Base-by-base conservation (phyloP, 2,888 invertebrate species). In the Polydrusus tereticollis region DNA sequence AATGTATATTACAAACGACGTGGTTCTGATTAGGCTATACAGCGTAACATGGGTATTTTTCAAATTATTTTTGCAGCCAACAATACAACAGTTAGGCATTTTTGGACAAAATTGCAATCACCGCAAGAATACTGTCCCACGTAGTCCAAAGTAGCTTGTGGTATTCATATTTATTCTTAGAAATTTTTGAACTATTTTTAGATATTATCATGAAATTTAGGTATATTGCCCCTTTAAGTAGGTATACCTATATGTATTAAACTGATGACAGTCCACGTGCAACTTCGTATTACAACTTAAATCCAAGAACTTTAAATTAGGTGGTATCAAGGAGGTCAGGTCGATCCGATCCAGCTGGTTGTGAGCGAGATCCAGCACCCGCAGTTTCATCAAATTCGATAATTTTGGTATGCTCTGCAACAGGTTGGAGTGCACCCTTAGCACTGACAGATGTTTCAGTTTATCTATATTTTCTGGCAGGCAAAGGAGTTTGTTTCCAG, bases 281-380 rank as follows among this genome's bases (percentile, higher is more conserved):
- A 95, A 86, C 79, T 93, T 91, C 50, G 91, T 88, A 81, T 95
- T 95, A 78, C 95, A 95, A 0, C 94, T 94, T 80, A 95, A 89
- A 83, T 95, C 95, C 55, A 95, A 86, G 83, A 94, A 95, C 82
- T 94, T 94, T 33, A 95, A 86, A 82, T 94, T 94, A 60, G 93
- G 92, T 1, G 95, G 94, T 43, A 95, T 93, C 62, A 95, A 83
- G 2, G 90, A 88, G 67, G 91, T 88, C 77, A 95, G 86, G 85
- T 95, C 94, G 68, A 95, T 89, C 76, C 91, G 90, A 82, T 94
- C 94, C 62, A 95, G 84, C 82, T 94, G 93, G 83, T 95, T 95
- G 81, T 95, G 94, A 0, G 95, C 94, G 77, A 95, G 88, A 84
- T 95, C 95, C 69, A 95, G 86, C 16, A 95, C 94, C 86, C 92